Evolutionary conservation across 2,888 invertebrate species (phyloP).

Genomic region (Meiosimyza decipiens): DNA sequence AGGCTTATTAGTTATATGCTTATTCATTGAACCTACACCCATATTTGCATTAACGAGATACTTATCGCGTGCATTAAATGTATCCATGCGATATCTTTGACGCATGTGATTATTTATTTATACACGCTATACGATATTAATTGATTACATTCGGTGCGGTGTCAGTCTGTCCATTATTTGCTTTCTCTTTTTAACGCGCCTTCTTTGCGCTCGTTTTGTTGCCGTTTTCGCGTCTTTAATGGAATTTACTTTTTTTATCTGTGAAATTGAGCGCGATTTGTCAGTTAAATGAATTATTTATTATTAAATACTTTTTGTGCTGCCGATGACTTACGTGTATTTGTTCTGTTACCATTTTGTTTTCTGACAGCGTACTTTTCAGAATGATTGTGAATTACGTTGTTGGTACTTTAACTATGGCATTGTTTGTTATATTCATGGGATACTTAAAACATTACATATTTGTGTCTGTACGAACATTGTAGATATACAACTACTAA

Average conservation of each 20-base stretch:
- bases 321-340: too few relatives aligned
- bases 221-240: neutral
- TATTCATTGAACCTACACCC: too few relatives aligned
- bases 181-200: neutral
- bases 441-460: neutral
- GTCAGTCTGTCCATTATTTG: neutral
- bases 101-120: slow-evolving; percentile 3
- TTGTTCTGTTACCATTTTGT: too few relatives aligned
- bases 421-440: neutral
- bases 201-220: neutral
- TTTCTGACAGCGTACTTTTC: too few relatives aligned
- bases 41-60: slow-evolving; percentile 9
- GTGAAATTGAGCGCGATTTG: slow-evolving; percentile 4
- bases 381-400: too few relatives aligned
- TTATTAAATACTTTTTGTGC: neutral
- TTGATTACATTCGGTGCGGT: neutral
- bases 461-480: neutral
- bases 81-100: slow-evolving; percentile 6
- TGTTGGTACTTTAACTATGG: neutral
- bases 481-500: slow-evolving; percentile 1
- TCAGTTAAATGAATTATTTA: slow-evolving; percentile 9
- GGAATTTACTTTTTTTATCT: slow-evolving; percentile 1
- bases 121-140: neutral
- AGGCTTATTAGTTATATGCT: too few relatives aligned
- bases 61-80: slow-evolving; percentile 14